Conservation (phyloP, 1,140 invertebrate genomes). For the Heliconius nattereri region DNA sequence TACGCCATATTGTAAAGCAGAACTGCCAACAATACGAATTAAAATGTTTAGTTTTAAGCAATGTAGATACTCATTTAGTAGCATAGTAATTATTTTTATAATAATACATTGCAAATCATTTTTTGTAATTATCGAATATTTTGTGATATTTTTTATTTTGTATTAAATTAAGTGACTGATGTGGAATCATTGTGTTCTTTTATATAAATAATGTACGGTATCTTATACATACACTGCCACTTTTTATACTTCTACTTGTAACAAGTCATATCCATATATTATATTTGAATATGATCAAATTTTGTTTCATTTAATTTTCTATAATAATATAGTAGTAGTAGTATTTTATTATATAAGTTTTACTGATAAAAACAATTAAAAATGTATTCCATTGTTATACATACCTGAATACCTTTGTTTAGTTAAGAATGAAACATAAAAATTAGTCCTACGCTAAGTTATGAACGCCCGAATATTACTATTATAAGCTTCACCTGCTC, state of each 20-base stretch:
- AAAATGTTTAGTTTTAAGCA: constrained; percentile 62
- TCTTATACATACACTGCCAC: constrained; percentile 67
- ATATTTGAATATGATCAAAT: constrained; percentile 30
- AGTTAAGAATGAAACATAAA: too few relatives aligned
- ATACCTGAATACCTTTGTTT: too few relatives aligned
- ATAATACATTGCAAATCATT: constrained; percentile 1
- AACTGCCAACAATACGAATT: constrained; percentile 63
- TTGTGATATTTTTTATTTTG: constrained; percentile 51
- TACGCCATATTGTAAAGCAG: constrained; percentile 24
- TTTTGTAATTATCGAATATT: constrained; percentile 27
- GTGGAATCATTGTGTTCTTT: constrained; percentile 41
- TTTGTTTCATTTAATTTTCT: constrained; percentile 25
- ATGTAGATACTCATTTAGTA: constrained; percentile 72
- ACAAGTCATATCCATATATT: constrained; percentile 38
- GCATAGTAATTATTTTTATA: constrained; percentile 45
- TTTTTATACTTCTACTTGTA: constrained; percentile 51
- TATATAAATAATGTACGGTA: constrained; percentile 38
- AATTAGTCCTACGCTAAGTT: too few relatives aligned
- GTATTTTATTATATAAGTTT: too few relatives aligned
- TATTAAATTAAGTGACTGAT: constrained; percentile 33
- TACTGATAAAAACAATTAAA: too few relatives aligned
- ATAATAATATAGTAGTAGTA: neutral
- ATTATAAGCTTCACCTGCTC: too few relatives aligned
- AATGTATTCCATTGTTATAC: too few relatives aligned
- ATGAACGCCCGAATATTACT: too few relatives aligned